A percentile compares a stretch with the other conserved stretches of the same genome.
Evolutionary conservation across 2,888 invertebrate genomes (phyloP).

Genomic region (Odontothrips loti): DNA sequence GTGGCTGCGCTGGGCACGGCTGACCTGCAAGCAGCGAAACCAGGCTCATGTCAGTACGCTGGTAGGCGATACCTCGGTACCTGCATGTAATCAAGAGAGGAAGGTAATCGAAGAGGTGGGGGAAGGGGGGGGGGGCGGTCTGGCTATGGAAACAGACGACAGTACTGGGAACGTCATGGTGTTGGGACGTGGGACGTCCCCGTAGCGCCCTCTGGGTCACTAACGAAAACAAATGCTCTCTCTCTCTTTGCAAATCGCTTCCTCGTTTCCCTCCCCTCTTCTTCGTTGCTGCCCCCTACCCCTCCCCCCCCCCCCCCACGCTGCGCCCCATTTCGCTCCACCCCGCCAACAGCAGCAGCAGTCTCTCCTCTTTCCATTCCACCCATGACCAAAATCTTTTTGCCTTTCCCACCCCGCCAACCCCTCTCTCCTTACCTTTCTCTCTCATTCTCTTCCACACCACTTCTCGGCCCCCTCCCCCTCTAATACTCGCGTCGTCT

Average conservation of each 20-base stretch:
- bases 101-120: not conserved
- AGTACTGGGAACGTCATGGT: not conserved
- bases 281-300: not conserved
- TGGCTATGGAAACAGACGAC: not conserved
- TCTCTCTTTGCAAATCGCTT: slow-evolving; percentile 16
- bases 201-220: not conserved
- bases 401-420: not conserved
- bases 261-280: not conserved
- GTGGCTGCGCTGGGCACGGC: not conserved
- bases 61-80: not conserved
- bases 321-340: not conserved
- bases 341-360: not conserved
- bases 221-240: slow-evolving; percentile 26
- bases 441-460: not conserved
- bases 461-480: not conserved
- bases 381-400: not conserved
- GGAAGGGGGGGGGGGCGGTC: not conserved
- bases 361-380: not conserved
- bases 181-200: not conserved
- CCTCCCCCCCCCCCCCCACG: not conserved
- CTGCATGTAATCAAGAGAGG: not conserved
- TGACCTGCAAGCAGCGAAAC: not conserved
- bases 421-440: not conserved
- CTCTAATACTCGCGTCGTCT: not conserved
- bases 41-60: not conserved